A percentile compares a stretch with the other conserved stretches of the same genome.
Conservation (phyloP, 1,140 invertebrate genomes). For the Stegodyphus mimosarum region DNA sequence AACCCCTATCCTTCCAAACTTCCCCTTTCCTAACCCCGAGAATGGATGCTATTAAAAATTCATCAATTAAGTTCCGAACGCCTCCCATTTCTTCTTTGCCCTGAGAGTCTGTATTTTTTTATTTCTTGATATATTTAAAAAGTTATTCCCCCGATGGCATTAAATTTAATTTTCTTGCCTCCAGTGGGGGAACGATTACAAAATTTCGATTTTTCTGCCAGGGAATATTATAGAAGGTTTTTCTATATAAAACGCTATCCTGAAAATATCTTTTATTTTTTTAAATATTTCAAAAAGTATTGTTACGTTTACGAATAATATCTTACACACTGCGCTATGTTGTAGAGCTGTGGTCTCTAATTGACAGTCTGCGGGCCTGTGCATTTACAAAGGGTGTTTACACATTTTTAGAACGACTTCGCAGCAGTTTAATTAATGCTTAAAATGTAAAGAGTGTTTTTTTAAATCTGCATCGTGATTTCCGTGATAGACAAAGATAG, state of each 20-base stretch:
- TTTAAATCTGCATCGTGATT: too few species aligned
- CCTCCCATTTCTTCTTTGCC: slow-evolving; percentile 22
- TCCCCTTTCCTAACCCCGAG: background rate
- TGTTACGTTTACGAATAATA: too few species aligned
- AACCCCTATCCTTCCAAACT: slow-evolving; percentile 47
- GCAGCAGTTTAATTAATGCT: too few species aligned
- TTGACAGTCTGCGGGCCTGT: too few species aligned
- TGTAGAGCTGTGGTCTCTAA: too few species aligned
- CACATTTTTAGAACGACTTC: too few species aligned
- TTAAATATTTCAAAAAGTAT: too few species aligned
- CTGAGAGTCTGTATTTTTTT: slow-evolving; percentile 5
- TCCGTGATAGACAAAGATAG: too few species aligned
- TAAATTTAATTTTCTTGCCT: slow-evolving; percentile 59
- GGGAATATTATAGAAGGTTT: background rate
- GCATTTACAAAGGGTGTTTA: too few species aligned
- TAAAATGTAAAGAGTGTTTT: too few species aligned
- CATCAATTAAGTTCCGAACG: slow-evolving; percentile 59
- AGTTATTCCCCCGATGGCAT: slow-evolving; percentile 52
- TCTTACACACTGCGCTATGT: too few species aligned
- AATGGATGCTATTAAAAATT: slow-evolving; percentile 60
- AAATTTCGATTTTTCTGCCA: slow-evolving; percentile 10
- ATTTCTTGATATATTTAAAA: slow-evolving; percentile 54
- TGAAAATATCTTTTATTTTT: too few species aligned
- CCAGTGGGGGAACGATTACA: slow-evolving; percentile 41
- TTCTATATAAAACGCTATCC: background rate